Base-by-base conservation (phyloP, 2,888 invertebrate genomes). In the Tiphia femorata region DNA sequence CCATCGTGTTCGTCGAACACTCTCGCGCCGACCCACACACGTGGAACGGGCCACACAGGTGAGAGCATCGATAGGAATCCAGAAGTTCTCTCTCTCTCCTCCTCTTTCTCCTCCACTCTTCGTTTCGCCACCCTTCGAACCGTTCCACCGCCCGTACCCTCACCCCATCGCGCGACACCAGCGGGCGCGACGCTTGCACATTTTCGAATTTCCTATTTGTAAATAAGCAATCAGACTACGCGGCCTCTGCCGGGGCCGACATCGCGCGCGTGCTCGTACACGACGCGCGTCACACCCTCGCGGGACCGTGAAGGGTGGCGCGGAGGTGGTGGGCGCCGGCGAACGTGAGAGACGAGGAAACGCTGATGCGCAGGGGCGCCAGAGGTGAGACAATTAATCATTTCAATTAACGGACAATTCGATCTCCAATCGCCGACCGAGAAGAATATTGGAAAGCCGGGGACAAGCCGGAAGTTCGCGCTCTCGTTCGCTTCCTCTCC, bases 201-300 rank as follows among this genome's bases (percentile, higher is more conserved):
- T 82, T 83, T 82, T 83, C 83, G 79, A 81, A 83, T 83, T 83
- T 83, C 83, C 83, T 83, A 83, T 83, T 83, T 83, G 83, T 81
- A 83, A 83, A 83, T 82, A 83, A 83, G 83, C 83, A 83, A 83
- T 83, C 82, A 82, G 72, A 73, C 73, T 47, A 56, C 60, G 44
- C 55, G 44, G 25, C 7, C 38, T n/a, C n/a, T n/a, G n/a, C n/a
- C n/a, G n/a, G n/a, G 54, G 30, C 49, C 49, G 41, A 7, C 53
- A 47, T 51, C 49, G 58, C 35, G 54, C 58, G 68, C 49, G 49
- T 23, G 33, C 20, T 41, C 30, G 20, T 35, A 23, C 21, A 17
- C 25, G 40, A 16, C 20, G n/a, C n/a, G n/a, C n/a, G n/a, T n/a
- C n/a, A n/a, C n/a, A n/a, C n/a, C n/a, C n/a, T n/a, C n/a, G n/a